phyloP scores from a whole-genome alignment of 2,113 vertebrate species.

The Percina caprodes region DNA sequence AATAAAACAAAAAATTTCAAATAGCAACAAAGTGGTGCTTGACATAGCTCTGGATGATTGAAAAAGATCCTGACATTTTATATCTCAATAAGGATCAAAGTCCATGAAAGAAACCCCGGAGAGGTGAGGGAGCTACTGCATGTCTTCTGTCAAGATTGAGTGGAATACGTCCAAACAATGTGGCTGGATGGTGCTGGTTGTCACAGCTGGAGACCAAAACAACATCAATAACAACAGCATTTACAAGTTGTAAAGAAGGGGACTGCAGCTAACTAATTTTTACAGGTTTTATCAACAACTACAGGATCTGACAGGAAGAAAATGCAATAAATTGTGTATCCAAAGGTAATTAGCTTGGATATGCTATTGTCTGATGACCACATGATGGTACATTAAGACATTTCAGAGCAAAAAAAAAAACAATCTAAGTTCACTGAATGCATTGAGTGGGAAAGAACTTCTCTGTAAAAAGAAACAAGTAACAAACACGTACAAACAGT shows the following conservation, averaged over 20 bases:
- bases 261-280: slow-evolving; percentile 21
- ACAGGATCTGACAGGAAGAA: slow-evolving; percentile 15
- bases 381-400: background rate
- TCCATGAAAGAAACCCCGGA: slow-evolving; percentile 14
- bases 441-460: background rate
- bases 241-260: slow-evolving; percentile 14
- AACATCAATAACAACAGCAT: slow-evolving; percentile 4
- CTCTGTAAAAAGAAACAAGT: background rate
- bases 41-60: slow-evolving; percentile 46
- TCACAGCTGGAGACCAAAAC: slow-evolving; percentile 28
- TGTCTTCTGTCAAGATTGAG: slow-evolving; percentile 43
- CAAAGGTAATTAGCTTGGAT: background rate
- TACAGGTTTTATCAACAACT: slow-evolving; percentile 7
- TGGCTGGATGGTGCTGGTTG: slow-evolving; percentile 38
- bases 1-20: slow-evolving; percentile 47
- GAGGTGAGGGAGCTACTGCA: slow-evolving; percentile 15
- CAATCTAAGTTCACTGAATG: background rate
- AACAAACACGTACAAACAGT: background rate
- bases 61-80: slow-evolving; percentile 38
- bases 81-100: slow-evolving; percentile 54
- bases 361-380: background rate
- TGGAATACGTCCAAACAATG: slow-evolving; percentile 49
- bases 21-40: slow-evolving; percentile 56
- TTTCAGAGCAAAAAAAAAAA: slow-evolving; percentile 2
- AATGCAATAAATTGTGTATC: slow-evolving; percentile 1